Base-by-base conservation (phyloP, 2,797 vertebrate species). In the Sebastes kiyomatsui region DNA sequence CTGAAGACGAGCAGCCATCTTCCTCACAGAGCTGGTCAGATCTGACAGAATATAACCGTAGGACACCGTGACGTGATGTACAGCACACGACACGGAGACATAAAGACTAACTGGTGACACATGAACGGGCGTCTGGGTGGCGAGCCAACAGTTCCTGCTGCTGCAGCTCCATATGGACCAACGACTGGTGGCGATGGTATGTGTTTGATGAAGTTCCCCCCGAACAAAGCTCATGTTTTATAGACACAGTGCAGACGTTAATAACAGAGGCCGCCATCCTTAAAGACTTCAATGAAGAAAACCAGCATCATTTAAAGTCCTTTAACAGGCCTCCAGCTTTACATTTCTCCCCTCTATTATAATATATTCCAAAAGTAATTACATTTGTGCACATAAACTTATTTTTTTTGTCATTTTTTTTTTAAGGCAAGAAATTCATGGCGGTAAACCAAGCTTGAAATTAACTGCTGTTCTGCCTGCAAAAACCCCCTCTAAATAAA, bases 371-470 rank as follows among this genome's bases (percentile, higher is more conserved):
- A 67, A 68, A 64, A 69, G 68, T 64, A 72, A 86, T 86, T 79
- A 75, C 68, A 79, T 88, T 64, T 85, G 64, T 78, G 59, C 23
- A 77, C 66, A 79, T 18, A 25, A 73, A 75, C 66, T 74, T 73
- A 30, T 83, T 67, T 52, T 77, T 78, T 77, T 79, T 55, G 73
- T 55, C 61, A 68, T 70, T 88, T 81, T 77, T 66, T 46, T 30
- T 49, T 66, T 4, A 89, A 75, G 28, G 49, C 54, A 67, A 1
- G 77, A 38, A 69, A 81, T 73, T 69, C 56, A 82, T 54, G 56
- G 55, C 30, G 33, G 58, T 59, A 81, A 91, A 86, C 72, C 85
- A 76, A 66, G 74, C 79, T 84, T 85, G 73, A 90, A 90, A 90
- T 88, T 2, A 78, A 71, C 74, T 20, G 65, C 72, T 72, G 33